Base-by-base conservation (phyloP, 1,140 invertebrate genomes). In the Zaprionus vittiger region DNA sequence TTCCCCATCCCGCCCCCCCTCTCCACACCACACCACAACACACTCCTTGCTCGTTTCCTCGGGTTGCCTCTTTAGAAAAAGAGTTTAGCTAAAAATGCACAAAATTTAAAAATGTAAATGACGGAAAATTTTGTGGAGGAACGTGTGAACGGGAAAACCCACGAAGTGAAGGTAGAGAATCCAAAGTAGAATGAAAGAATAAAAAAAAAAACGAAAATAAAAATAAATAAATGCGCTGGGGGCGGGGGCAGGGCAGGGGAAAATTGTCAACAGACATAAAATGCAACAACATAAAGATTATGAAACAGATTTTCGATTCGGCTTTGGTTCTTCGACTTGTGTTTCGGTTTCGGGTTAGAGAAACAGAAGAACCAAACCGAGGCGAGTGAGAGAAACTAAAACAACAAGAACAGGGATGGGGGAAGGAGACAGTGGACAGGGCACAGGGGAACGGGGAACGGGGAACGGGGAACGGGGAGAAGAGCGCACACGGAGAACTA, bases 21-120 rank as follows among this genome's bases (percentile, higher is more conserved):
- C 24, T 26, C 24, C 24, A 26, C 0, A 26, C 4, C 14, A 28
- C 28, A 2, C 14, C 37, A n/a, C 20, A 0, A 0, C 31, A 34
- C 15, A 9, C n/a, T n/a, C 34, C 64, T 11, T 17, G 56, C 1
- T 60, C 17, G 6, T 20, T 20, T 34, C 2, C 12, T 12, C 63
- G 31, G 11, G 31, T 41, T 17, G 9, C 28, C 28, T 28, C 12
- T 56, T 24, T 52, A n/a, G 56, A 5, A 41, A 54, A 44, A 60
- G 31, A 68, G 49, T 37, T 73, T 71, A 68, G 57, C 62, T 38
- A 47, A 67, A 83, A 83, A 73, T 74, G 66, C 44, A 71, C 80
- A 81, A 66, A 47, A 86, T 87, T 72, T 73, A 81, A 73, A 83
- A 73, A 83, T 81, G 81, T 78, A 75, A 86, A 87, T 81, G 71